Percentiles rank a stretch among this genome's conserved stretches.
Evolutionary conservation across 2,113 vertebrate species (phyloP).

Genomic region (Lampris incognitus): DNA sequence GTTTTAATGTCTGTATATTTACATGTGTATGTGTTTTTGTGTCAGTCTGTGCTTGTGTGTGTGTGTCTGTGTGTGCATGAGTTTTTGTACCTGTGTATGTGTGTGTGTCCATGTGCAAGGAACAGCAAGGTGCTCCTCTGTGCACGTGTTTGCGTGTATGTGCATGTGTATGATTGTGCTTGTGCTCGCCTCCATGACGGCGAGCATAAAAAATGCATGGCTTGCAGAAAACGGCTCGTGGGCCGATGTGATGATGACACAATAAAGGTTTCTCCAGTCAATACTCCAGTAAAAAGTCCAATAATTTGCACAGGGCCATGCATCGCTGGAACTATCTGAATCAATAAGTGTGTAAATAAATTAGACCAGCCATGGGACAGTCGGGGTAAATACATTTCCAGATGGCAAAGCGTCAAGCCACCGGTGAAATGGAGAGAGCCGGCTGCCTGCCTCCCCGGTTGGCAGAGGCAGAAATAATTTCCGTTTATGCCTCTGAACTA

Average conservation of each 20-base stretch:
- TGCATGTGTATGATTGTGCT: slow-evolving; percentile 48
- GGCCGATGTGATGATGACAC: slow-evolving; percentile 60
- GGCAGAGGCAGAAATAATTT: slow-evolving; percentile 28
- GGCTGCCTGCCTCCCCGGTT: neutral
- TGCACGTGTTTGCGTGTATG: slow-evolving; percentile 9
- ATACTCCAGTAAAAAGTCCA: slow-evolving; percentile 52
- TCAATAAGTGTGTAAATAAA: slow-evolving; percentile 64
- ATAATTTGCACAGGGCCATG: slow-evolving; percentile 46
- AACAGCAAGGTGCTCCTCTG: neutral
- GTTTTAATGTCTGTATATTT: too few species aligned
- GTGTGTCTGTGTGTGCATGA: neutral
- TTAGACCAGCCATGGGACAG: slow-evolving; percentile 41
- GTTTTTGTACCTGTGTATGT: neutral
- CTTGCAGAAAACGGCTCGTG: slow-evolving; percentile 56
- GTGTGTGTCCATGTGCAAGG: neutral
- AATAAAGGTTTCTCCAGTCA: slow-evolving; percentile 66
- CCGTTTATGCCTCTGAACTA: slow-evolving; percentile 35
- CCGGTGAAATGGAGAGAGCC: slow-evolving; percentile 32
- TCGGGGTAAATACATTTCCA: slow-evolving; percentile 24
- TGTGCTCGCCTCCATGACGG: slow-evolving; percentile 64
- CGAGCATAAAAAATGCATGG: slow-evolving; percentile 59
- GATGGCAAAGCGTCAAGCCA: slow-evolving; percentile 19
- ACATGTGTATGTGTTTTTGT: neutral
- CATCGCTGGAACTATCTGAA: slow-evolving; percentile 55
- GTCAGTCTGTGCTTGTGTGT: slow-evolving; percentile 6